Evolutionary conservation across 1,140 invertebrate species (phyloP), one percentile per base, ranked within the genome.

Genomic region (Samia ricini): DNA sequence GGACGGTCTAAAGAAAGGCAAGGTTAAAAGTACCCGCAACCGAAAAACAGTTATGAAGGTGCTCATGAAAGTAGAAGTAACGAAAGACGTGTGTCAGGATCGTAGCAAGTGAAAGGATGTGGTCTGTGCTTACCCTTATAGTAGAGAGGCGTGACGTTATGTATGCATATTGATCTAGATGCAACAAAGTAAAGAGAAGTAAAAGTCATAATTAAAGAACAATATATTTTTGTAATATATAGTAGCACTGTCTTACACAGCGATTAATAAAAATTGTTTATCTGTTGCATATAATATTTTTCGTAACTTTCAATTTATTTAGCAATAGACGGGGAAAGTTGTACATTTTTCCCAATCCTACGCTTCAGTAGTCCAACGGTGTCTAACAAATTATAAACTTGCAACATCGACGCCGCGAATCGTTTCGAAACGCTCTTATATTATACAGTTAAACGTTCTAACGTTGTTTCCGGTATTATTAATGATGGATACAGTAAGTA

Each of bases 291-390:
- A 69, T n/a, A n/a, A n/a, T n/a, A n/a, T n/a, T 70, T 78, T 74
- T 76, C 73, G 76, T 72, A 77, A 81, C 75, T 76, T 79, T 77
- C 74, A 76, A 76, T 72, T 68, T 71, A 78, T 88, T 86, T 77
- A 64, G 77, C 76, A 89, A 89, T 62, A 50, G 66, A 59, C 67
- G 64, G 75, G 71, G 83, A 87, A 88, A 88, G 85, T 73, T 57
- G 54, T 69, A 81, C 74, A 82, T 89, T 83, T 88, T 89, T 85
- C 81, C 74, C 83, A 88, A 88, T 89, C 77, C 75, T 77, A 88
- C 87, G 87, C 85, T 89, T 84, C 80, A 89, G 74, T 88, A 85
- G 79, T 67, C 76, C 67, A 76, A 73, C 65, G 69, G 75, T 75
- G 69, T 69, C 68, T 69, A 70, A 84, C 83, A 84, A 83, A 86